Evolutionary conservation across 2,113 vertebrate species (phyloP).

Genomic region (Myodes glareolus): DNA sequence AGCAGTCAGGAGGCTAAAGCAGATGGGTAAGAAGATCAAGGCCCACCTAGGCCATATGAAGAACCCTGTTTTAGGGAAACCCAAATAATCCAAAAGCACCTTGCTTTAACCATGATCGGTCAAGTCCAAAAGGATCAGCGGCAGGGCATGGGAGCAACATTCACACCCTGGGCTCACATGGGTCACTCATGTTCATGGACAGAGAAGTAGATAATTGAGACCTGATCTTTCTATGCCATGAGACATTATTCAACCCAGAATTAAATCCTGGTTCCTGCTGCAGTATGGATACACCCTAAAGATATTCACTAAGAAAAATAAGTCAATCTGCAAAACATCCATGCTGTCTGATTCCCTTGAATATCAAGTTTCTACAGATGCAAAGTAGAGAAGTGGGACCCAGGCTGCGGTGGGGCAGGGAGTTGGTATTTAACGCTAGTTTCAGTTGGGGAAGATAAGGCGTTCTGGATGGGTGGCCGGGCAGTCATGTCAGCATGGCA

Average conservation of each 20-base stretch:
- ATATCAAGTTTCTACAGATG: neutral
- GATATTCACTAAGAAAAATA: neutral
- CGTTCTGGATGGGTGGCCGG: neutral
- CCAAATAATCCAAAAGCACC: neutral
- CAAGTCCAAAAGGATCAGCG: neutral
- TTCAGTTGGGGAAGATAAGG: neutral
- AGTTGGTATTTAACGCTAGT: too few relatives aligned
- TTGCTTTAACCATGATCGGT: neutral
- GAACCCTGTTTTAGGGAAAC: neutral
- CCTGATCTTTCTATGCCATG: neutral
- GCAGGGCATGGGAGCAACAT: too few relatives aligned
- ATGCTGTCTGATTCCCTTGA: neutral
- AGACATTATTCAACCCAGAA: neutral
- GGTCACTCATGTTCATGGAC: fast-evolving
- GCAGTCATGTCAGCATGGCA: fast-evolving
- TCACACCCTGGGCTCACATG: neutral
- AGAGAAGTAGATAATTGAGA: neutral
- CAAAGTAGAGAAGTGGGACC: neutral
- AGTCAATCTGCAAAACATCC: neutral
- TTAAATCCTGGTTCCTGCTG: neutral
- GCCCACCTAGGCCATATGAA: neutral
- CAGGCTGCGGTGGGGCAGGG: fast-evolving
- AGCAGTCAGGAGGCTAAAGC: neutral
- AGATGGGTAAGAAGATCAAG: neutral
- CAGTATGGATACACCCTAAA: neutral